These are phyloP conservation scores for Chrysopilus asiliformis DNA, from an alignment of 2,888 invertebrate genomes.

Conservation along the genomic window DNA sequence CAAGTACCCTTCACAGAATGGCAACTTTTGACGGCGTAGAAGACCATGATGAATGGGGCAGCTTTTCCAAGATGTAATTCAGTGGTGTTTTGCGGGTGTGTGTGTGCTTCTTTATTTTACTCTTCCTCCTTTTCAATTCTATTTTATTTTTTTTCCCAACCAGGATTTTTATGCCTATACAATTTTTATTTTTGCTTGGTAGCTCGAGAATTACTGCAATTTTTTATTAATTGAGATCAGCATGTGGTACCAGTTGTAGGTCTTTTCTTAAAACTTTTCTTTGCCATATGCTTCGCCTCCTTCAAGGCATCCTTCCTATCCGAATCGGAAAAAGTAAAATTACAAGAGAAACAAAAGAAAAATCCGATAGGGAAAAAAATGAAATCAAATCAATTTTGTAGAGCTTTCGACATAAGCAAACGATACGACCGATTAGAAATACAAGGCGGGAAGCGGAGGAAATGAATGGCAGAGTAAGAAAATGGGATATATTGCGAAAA, in stretches of 20 bases:
- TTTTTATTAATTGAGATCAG: constrained; percentile 8
- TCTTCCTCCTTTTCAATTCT: too few relatives aligned
- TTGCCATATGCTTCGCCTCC: too few relatives aligned
- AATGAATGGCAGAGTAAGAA: not conserved
- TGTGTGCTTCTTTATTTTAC: too few relatives aligned
- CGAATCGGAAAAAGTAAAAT: not conserved
- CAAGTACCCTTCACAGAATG: not conserved
- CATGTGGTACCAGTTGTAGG: not conserved
- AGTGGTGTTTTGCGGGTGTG: too few relatives aligned
- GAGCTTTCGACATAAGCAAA: not conserved
- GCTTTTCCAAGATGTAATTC: too few relatives aligned
- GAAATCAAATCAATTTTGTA: constrained; percentile 8
- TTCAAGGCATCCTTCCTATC: not conserved
- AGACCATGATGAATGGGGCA: not conserved
- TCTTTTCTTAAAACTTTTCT: not conserved
- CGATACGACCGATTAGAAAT: not conserved
- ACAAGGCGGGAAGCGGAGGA: not conserved
- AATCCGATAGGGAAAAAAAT: constrained; percentile 4
- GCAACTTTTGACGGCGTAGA: not conserved
- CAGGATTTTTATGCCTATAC: too few relatives aligned
- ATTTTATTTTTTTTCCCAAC: too few relatives aligned
- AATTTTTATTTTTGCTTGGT: constrained; percentile 5
- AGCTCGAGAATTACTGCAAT: constrained; percentile 6
- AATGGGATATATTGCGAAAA: constrained; percentile 1
- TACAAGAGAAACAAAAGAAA: too few relatives aligned